Percentiles rank a stretch among this genome's conserved stretches.
These are phyloP conservation scores for Oryctes rhinoceros DNA, from an alignment of 1,140 invertebrate species.

Conservation along the genomic window DNA sequence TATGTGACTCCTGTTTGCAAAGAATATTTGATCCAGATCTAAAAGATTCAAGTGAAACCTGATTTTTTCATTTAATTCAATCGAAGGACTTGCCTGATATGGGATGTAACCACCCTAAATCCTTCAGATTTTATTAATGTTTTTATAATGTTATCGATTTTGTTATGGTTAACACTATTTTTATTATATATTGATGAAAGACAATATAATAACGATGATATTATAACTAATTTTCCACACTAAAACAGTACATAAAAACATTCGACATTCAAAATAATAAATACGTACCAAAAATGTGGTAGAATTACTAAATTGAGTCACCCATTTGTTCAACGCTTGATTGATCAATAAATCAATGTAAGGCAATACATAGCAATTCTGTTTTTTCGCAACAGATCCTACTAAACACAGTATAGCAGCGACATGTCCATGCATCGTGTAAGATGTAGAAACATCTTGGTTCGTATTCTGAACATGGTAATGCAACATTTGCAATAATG, in stretches of 20 bases:
- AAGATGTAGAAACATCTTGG: constrained; percentile 59
- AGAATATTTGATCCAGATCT: constrained; percentile 64
- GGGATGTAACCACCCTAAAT: constrained; percentile 52
- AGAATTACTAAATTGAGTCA: constrained; percentile 54
- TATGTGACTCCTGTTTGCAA: constrained; percentile 60
- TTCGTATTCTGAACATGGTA: constrained; percentile 65
- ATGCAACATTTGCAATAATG: constrained; percentile 62
- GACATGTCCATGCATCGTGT: constrained; percentile 63
- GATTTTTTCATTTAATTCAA: not conserved
- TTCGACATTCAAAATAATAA: not conserved
- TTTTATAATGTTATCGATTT: constrained; percentile 44
- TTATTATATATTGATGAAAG: constrained; percentile 41
- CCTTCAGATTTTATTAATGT: constrained; percentile 48
- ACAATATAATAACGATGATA: constrained; percentile 54
- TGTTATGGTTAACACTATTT: constrained; percentile 36
- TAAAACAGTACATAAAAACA: constrained; percentile 48
- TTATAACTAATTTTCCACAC: constrained; percentile 58
- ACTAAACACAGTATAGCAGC: constrained; percentile 61
- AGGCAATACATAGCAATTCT: constrained; percentile 42
- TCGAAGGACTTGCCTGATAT: constrained; percentile 53
- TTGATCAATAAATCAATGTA: constrained; percentile 46
- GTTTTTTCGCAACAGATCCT: constrained; percentile 44
- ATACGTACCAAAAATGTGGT: constrained; percentile 51
- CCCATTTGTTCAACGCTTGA: constrained; percentile 55
- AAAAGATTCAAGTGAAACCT: constrained; percentile 37